These are phyloP conservation scores for Eulemur macaco DNA, from an alignment of 2,113 vertebrate species.

Conservation along the genomic window DNA sequence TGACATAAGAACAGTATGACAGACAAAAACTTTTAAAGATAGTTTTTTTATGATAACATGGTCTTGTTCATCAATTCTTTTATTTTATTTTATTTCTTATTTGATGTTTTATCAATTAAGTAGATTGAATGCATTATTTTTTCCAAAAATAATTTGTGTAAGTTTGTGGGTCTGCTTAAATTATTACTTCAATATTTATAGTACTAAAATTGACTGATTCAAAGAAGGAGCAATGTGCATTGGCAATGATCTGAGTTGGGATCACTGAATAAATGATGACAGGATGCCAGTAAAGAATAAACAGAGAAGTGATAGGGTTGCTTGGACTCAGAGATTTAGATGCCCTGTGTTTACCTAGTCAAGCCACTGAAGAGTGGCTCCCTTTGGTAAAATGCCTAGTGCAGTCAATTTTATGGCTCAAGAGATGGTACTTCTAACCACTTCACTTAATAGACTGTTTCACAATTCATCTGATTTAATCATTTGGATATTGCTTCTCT, in stretches of 20 bases:
- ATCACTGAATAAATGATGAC: neutral
- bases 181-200: neutral
- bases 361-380: neutral
- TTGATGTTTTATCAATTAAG: neutral
- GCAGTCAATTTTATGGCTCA: conserved; percentile 3
- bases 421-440: neutral
- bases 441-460: conserved; percentile 60
- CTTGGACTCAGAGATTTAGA: neutral
- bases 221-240: neutral
- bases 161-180: neutral
- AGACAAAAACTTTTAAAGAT: neutral
- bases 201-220: neutral
- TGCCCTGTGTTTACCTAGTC: neutral
- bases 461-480: conserved; percentile 56
- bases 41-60: neutral
- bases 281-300: neutral
- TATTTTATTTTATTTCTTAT: neutral
- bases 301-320: neutral
- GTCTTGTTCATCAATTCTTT: neutral
- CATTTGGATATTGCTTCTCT: conserved; percentile 51
- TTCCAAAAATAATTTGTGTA: neutral
- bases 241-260: neutral
- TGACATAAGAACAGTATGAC: neutral
- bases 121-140: neutral
- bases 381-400: neutral